These are phyloP conservation scores for Phaethornis superciliosus DNA, from an alignment of 2,113 vertebrate species.

Conservation along the genomic window DNA sequence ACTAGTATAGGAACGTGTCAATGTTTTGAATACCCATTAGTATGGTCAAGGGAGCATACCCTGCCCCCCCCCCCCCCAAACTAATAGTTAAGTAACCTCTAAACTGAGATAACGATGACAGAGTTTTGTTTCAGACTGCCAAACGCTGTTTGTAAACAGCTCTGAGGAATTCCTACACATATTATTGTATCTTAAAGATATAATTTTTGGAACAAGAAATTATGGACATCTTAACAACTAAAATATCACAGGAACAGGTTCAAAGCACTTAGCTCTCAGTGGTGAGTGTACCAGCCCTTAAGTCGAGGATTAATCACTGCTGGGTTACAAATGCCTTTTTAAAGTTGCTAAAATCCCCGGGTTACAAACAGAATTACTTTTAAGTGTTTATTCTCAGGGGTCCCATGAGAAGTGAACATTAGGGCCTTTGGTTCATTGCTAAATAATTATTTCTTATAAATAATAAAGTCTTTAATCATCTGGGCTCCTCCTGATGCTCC, in stretches of 20 bases:
- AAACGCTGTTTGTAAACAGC: neutral
- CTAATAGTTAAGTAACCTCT: neutral
- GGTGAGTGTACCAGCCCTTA: neutral
- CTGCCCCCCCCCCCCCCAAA: no score
- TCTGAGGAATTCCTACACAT: neutral
- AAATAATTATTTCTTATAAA: neutral
- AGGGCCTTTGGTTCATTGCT: neutral
- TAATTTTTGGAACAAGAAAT: neutral
- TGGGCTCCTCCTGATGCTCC: neutral
- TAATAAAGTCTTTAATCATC: neutral
- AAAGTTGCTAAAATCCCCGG: neutral
- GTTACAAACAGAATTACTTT: neutral
- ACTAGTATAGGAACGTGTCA: neutral
- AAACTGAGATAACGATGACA: neutral
- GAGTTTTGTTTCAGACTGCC: neutral
- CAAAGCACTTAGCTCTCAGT: neutral
- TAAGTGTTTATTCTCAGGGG: neutral
- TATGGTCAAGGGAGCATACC: neutral
- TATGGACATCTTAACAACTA: neutral
- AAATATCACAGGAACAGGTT: neutral
- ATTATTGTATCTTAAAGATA: neutral
- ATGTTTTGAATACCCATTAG: neutral
- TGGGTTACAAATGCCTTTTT: neutral
- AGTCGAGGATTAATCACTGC: neutral
- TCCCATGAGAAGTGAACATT: neutral